phyloP scores from a whole-genome alignment of 2,888 invertebrate genomes.

The Epinotia brunnichana region DNA sequence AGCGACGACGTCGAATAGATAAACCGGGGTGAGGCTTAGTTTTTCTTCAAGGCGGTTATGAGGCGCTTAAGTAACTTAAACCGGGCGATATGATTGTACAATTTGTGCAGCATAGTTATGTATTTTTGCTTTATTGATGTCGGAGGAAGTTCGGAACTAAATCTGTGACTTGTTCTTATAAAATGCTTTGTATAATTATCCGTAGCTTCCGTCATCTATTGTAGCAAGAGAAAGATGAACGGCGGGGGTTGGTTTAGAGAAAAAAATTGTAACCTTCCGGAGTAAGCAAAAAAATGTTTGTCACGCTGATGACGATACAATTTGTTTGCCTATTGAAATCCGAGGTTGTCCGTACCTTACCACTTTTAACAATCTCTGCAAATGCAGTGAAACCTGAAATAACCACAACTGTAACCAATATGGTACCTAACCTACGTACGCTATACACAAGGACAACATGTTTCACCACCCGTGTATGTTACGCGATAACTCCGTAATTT shows the following conservation, averaged over 20 bases:
- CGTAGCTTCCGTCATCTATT: slow-evolving; percentile 11
- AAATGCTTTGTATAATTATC: slow-evolving; percentile 2
- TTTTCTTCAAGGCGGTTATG: too few species aligned
- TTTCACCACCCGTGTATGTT: too few species aligned
- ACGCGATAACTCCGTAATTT: too few species aligned
- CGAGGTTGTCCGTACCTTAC: neutral
- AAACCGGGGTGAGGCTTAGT: too few species aligned
- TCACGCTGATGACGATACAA: too few species aligned
- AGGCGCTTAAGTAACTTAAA: too few species aligned
- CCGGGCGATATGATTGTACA: too few species aligned
- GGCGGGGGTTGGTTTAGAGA: neutral
- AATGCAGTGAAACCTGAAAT: too few species aligned
- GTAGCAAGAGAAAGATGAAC: neutral
- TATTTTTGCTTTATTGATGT: too few species aligned
- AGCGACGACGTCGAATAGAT: too few species aligned
- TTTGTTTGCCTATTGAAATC: neutral
- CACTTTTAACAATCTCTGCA: neutral
- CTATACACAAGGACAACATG: neutral
- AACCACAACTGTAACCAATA: too few species aligned
- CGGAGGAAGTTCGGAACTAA: neutral
- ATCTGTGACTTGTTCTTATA: neutral
- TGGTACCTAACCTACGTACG: neutral
- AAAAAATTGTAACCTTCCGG: neutral
- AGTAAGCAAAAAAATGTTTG: neutral
- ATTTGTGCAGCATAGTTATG: too few species aligned